phyloP scores from a whole-genome alignment of 2,888 invertebrate species.

The Pomacea canaliculata region DNA sequence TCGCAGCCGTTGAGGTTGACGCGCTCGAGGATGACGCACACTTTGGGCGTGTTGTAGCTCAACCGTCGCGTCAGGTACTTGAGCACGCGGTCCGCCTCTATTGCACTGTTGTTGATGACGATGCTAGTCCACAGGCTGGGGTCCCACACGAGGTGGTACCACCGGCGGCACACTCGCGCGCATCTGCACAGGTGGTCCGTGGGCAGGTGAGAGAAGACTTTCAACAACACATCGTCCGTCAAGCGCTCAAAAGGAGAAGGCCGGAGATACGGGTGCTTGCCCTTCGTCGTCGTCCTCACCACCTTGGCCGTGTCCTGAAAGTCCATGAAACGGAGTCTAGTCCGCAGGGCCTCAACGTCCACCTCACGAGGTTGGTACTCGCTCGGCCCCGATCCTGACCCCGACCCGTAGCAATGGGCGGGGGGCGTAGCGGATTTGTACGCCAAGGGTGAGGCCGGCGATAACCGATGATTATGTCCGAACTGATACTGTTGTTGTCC shows the following conservation, averaged over 20 bases:
- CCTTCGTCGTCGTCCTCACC: constrained; percentile 6
- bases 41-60: constrained; percentile 77
- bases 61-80: constrained; percentile 75
- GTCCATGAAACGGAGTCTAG: constrained; percentile 11
- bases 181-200: constrained; percentile 80
- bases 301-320: neutral
- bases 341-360: constrained; percentile 19
- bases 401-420: neutral
- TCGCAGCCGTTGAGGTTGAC: constrained; percentile 79
- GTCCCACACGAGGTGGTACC: constrained; percentile 84
- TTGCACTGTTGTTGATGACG: constrained; percentile 75
- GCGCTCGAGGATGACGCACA: constrained; percentile 78
- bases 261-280: constrained; percentile 34
- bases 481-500: constrained; percentile 21
- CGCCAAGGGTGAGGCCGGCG: constrained; percentile 14
- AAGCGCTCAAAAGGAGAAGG: constrained; percentile 68
- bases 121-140: constrained; percentile 82
- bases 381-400: neutral
- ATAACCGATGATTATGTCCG: constrained; percentile 15
- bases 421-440: constrained; percentile 21
- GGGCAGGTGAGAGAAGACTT: constrained; percentile 80
- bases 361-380: constrained; percentile 7
- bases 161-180: constrained; percentile 79
- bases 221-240: constrained; percentile 78
- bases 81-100: constrained; percentile 78